Conservation (phyloP, 2,888 invertebrate genomes). For the Willowsia nigromaculata region DNA sequence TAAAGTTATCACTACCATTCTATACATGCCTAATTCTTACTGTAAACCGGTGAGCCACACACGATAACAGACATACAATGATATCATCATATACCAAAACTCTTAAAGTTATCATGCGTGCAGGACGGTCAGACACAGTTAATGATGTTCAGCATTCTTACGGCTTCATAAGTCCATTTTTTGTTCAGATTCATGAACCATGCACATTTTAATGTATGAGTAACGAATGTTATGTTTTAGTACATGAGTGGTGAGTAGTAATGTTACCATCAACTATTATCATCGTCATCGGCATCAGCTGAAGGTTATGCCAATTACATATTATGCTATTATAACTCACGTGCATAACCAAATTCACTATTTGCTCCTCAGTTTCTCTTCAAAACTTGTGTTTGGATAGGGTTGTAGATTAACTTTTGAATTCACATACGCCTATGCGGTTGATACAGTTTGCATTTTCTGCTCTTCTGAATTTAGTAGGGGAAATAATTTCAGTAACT, state of each 20-base stretch:
- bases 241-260: background rate
- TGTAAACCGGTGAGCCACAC: background rate
- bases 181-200: background rate
- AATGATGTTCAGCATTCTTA: background rate
- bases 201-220: background rate
- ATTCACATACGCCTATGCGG: background rate
- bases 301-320: slow-evolving; percentile 53
- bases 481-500: too few species aligned
- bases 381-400: background rate
- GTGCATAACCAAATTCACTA: too few species aligned
- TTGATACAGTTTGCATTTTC: too few species aligned
- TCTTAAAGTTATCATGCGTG: background rate
- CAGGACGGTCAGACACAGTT: background rate
- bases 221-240: background rate
- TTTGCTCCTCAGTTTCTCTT: background rate
- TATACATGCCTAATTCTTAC: too few species aligned
- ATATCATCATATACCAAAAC: background rate
- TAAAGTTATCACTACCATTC: too few species aligned
- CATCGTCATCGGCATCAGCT: slow-evolving; percentile 4
- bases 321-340: background rate
- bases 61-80: background rate
- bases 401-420: background rate
- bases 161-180: background rate
- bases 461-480: too few species aligned
- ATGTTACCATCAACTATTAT: background rate